phyloP scores from a whole-genome alignment of 2,888 invertebrate species.

The Chesias legatella region DNA sequence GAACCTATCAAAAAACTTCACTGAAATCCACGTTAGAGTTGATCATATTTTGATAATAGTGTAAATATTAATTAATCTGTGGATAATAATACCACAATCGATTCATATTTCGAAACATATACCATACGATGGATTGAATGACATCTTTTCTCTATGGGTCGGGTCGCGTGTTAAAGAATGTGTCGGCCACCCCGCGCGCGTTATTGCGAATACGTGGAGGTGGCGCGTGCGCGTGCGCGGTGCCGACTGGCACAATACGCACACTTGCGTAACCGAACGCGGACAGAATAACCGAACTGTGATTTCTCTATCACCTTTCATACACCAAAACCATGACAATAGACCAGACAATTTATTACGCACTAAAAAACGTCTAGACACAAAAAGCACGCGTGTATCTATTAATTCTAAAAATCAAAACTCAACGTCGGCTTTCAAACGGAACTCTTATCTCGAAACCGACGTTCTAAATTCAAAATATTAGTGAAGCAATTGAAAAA shows the following conservation, averaged over 20 bases:
- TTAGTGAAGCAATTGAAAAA: conserved; percentile 79
- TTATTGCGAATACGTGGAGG: conserved; percentile 58
- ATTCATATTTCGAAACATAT: conserved; percentile 6
- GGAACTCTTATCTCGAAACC: conserved; percentile 57
- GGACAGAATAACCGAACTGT: conserved; percentile 62
- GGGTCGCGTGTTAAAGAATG: conserved; percentile 58
- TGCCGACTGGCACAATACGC: conserved; percentile 55
- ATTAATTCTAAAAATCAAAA: conserved; percentile 29
- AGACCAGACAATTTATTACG: conserved; percentile 49
- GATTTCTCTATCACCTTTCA: conserved; percentile 75
- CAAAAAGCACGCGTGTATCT: conserved; percentile 34
- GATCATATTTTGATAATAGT: no score
- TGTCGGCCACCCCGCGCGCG: conserved; percentile 64
- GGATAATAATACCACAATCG: background rate
- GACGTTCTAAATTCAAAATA: conserved; percentile 76
- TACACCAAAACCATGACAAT: conserved; percentile 51
- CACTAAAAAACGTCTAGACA: conserved; percentile 61
- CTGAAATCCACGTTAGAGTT: no score
- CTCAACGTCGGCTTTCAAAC: conserved; percentile 29
- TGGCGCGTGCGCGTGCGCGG: no score
- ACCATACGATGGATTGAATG: conserved; percentile 29
- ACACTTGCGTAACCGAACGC: conserved; percentile 69
- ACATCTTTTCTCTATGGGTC: conserved; percentile 43
- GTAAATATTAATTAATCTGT: no score
- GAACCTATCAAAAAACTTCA: no score